A percentile compares a stretch with the other conserved stretches of the same genome.
Conservation (phyloP, 2,888 invertebrate genomes). For the Saturnia pavonia region DNA sequence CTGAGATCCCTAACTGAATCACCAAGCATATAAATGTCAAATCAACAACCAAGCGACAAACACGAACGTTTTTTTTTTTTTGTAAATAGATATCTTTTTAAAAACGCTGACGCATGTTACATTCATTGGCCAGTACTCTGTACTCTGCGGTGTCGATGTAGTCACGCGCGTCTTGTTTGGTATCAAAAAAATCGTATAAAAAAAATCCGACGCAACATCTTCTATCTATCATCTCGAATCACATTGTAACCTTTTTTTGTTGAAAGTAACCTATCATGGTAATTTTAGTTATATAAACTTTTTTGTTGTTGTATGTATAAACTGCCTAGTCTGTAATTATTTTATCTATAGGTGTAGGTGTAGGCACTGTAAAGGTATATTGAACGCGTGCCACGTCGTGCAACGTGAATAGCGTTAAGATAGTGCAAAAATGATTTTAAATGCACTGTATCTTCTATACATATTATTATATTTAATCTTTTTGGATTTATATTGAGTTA, state of each 20-base stretch:
- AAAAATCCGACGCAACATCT: not conserved
- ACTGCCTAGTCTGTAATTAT: not conserved
- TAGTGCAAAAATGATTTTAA: too few species aligned
- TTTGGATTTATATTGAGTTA: too few species aligned
- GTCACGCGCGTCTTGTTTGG: constrained; percentile 2
- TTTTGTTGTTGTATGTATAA: not conserved
- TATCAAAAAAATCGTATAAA: not conserved
- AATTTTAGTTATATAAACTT: not conserved
- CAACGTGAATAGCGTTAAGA: not conserved
- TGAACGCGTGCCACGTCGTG: constrained; percentile 1
- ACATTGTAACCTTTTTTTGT: not conserved
- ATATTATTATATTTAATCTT: too few species aligned
- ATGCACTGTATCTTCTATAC: too few species aligned
- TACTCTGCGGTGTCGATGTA: not conserved
- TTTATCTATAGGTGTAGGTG: not conserved
- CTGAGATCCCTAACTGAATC: too few species aligned
- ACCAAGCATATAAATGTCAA: not conserved
- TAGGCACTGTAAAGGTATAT: not conserved
- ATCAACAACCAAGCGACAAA: not conserved
- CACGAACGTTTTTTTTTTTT: not conserved
- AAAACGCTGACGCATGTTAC: not conserved
- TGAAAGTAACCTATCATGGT: constrained; percentile 12
- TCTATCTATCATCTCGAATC: not conserved
- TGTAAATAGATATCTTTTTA: not conserved
- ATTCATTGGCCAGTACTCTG: not conserved